Base-by-base conservation (phyloP, 2,888 invertebrate species). In the Coenonympha glycerion region DNA sequence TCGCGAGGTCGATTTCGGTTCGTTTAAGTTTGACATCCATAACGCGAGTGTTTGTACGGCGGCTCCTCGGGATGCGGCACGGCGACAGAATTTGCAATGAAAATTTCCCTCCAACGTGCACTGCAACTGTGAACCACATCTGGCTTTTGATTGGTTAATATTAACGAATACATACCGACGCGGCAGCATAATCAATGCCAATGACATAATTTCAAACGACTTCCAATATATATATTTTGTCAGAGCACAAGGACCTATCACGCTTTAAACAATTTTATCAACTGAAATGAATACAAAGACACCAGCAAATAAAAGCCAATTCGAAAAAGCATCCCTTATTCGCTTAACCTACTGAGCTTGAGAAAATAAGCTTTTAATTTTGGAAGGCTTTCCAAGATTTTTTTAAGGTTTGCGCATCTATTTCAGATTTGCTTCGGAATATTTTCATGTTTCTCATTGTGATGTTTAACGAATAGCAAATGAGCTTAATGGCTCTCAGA, bases 21-120 rank as follows among this genome's bases (percentile, higher is more conserved):
- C 86, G 86, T 86, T 86, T 82, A 85, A 84, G 84, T 82, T 81
- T 79, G 82, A 82, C 80, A 79, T 81, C 77, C 76, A 82, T 83
- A 81, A 82, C 77, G 73, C 71, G 74, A 68, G 69, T 81, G 79
- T 84, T 82, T 85, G 83, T 75, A 67, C 65, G 78, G 68, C 63
- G 67, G 63, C 68, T 74, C 66, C 69, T 68, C 69, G 64, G 69
- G 71, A 71, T 73, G 72, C 68, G 68, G 75, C 69, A 79, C 83
- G 76, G 76, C 76, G 72, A 70, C 76, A 70, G 83, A 84, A 83
- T 83, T 82, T 83, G 82, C 81, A 81, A 84, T 82, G 82, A 83
- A 82, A 83, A 83, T 84, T 77, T 76, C 75, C 75, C 72, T 66
- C 74, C 77, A 76, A 73, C 75, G 71, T 79, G 73, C 74, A 74